Base-by-base conservation (phyloP, 2,888 invertebrate genomes). In the Octonoba sinensis region DNA sequence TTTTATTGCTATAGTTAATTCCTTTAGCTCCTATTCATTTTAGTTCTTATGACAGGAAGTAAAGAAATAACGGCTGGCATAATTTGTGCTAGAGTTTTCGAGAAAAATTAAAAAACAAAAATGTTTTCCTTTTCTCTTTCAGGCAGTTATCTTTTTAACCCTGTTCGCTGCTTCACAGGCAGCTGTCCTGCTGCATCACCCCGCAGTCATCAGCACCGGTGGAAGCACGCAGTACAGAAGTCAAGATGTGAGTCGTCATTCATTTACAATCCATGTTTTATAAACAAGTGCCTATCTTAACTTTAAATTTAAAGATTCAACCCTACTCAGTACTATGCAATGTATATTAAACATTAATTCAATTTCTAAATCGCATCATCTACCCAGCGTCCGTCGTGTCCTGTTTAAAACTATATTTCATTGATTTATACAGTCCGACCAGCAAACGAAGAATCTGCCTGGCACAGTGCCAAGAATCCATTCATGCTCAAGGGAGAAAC, bases 151-250 rank as follows among this genome's bases (percentile, higher is more conserved):
- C 18, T 4, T 77, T 2, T 77, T 74, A 51, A 76, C 82, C 60
- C 15, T 82, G 12, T 4, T 82, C 49, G 82, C 82, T 57, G 82
- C 74, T 20, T 62, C 56, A 18, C 71, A 82, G 27, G 82, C 82
- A 49, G 72, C 76, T 47, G 73, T 67, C 13, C 24, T 77, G n/a
- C 59, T 72, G 12, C 54, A 71, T 46, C 82, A 75, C n/a, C 71
- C 77, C 13, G 69, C 65, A 1, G 46, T 62, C 1, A 12, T 81
- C 57, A 51, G 67, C 20, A 76, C 82, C 8, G 82, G 82, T 12
- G 82, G 65, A 13, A 82, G 82, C 56, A 62, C 67, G 8, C 76
- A 76, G 24, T 82, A 72, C 72, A 66, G 76, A 46, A 76, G 76
- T 44, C 66, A 77, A 65, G 82, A 82, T 24, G 79, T 79, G 49